Evolutionary conservation across 2,797 vertebrate genomes (phyloP).

Genomic region (Cetoscarus ocellatus): DNA sequence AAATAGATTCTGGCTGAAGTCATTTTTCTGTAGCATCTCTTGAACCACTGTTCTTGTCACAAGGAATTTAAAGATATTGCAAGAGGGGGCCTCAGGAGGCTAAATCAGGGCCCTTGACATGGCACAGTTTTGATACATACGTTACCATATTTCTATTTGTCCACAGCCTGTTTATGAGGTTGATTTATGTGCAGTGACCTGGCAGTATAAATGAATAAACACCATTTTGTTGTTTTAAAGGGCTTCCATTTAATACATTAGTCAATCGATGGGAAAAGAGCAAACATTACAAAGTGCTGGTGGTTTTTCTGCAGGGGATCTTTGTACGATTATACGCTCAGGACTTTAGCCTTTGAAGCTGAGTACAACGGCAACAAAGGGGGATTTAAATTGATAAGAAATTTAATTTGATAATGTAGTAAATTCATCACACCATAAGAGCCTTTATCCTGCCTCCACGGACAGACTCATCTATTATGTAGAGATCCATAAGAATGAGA

Average conservation of each 20-base stretch:
- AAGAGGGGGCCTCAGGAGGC: too few species aligned
- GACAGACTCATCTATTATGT: conserved; percentile 80
- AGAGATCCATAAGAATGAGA: conserved; percentile 67
- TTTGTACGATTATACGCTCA: conserved; percentile 37
- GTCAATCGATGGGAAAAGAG: conserved; percentile 26
- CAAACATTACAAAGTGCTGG: not conserved
- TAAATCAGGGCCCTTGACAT: too few species aligned
- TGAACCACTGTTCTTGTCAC: too few species aligned
- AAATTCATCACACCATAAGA: conserved; percentile 74
- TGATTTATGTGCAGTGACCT: conserved; percentile 31
- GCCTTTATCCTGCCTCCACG: conserved; percentile 64
- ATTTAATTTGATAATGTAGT: conserved; percentile 77
- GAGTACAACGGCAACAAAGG: conserved; percentile 26
- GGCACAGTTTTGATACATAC: too few species aligned
- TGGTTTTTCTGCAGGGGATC: conserved; percentile 9
- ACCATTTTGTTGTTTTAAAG: not conserved
- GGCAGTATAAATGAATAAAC: not conserved
- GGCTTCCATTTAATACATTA: conserved; percentile 30
- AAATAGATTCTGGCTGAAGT: too few species aligned
- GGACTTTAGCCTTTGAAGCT: conserved; percentile 40
- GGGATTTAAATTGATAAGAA: conserved; percentile 67
- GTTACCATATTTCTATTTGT: not conserved
- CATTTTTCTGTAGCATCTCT: too few species aligned
- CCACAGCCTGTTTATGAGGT: conserved; percentile 8
- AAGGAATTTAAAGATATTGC: too few species aligned